Conservation (phyloP, 1,140 invertebrate species). For the Potamilus streckersoni region DNA sequence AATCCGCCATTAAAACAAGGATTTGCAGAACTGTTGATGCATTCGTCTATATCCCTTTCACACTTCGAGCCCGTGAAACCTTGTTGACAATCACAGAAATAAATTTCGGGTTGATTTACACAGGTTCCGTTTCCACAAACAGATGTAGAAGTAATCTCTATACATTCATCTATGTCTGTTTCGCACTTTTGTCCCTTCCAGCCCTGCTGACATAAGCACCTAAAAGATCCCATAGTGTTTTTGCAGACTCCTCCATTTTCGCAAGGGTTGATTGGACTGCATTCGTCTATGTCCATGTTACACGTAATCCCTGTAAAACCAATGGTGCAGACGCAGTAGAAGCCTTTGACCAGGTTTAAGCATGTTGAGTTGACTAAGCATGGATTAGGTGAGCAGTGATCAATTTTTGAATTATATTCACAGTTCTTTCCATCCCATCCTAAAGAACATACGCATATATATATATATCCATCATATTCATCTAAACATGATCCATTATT, state of each 20-base stretch:
- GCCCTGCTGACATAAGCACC: slow-evolving; percentile 89
- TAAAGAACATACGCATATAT: neutral
- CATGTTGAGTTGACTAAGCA: too few species aligned
- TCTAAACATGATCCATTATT: slow-evolving; percentile 8
- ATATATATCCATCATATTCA: neutral
- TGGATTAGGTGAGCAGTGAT: too few species aligned
- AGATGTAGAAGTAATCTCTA: neutral
- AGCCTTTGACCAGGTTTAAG: too few species aligned
- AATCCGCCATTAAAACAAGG: neutral
- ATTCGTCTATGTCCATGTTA: slow-evolving; percentile 12
- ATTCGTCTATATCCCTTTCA: slow-evolving; percentile 27
- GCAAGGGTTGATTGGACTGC: slow-evolving; percentile 30
- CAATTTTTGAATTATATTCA: neutral
- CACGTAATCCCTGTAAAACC: too few species aligned
- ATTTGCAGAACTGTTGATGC: neutral
- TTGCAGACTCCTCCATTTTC: slow-evolving; percentile 40
- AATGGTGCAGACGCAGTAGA: too few species aligned
- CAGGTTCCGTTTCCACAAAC: slow-evolving; percentile 20
- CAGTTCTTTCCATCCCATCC: slow-evolving; percentile 7
- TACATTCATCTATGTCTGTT: slow-evolving; percentile 28
- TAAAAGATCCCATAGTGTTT: slow-evolving; percentile 68
- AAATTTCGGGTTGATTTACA: slow-evolving; percentile 28
- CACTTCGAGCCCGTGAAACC: slow-evolving; percentile 42
- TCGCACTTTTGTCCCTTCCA: slow-evolving; percentile 37
- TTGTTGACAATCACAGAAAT: slow-evolving; percentile 29